Evolutionary conservation across 2,888 invertebrate genomes (phyloP).

Genomic region (Ormyrus labotus): DNA sequence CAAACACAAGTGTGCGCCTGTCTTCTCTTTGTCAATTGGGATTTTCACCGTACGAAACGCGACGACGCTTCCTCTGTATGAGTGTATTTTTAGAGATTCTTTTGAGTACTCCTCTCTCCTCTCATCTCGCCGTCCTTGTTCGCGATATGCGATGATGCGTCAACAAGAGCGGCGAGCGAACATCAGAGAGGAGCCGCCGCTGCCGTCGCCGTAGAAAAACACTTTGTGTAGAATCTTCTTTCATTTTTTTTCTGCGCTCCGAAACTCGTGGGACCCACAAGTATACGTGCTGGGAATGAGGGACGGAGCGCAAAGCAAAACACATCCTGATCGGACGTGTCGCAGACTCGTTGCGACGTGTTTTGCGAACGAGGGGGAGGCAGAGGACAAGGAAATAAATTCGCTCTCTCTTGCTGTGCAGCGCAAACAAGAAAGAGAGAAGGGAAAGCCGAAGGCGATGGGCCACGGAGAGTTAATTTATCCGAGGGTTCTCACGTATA

Average conservation of each 20-base stretch:
- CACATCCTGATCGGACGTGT: neutral
- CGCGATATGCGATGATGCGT: slow-evolving; percentile 23
- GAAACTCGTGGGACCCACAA: neutral
- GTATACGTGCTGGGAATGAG: neutral
- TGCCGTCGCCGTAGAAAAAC: neutral
- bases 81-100: slow-evolving; percentile 34
- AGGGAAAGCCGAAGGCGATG: slow-evolving; percentile 3
- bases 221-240: neutral
- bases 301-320: neutral
- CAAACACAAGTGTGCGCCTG: neutral
- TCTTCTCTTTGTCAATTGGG: slow-evolving; percentile 35
- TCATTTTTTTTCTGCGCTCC: neutral
- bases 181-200: slow-evolving; percentile 3
- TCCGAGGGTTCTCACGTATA: slow-evolving; percentile 19
- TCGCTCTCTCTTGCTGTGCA: neutral
- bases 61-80: neutral
- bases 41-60: neutral
- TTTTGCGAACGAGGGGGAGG: slow-evolving; percentile 13
- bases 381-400: slow-evolving; percentile 8
- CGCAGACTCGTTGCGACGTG: slow-evolving; percentile 45
- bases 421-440: neutral
- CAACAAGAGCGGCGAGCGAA: slow-evolving; percentile 24
- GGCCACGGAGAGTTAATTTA: slow-evolving; percentile 29
- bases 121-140: neutral
- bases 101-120: neutral